phyloP scores from a whole-genome alignment of 2,113 vertebrate species.

The Ciconia boyciana region DNA sequence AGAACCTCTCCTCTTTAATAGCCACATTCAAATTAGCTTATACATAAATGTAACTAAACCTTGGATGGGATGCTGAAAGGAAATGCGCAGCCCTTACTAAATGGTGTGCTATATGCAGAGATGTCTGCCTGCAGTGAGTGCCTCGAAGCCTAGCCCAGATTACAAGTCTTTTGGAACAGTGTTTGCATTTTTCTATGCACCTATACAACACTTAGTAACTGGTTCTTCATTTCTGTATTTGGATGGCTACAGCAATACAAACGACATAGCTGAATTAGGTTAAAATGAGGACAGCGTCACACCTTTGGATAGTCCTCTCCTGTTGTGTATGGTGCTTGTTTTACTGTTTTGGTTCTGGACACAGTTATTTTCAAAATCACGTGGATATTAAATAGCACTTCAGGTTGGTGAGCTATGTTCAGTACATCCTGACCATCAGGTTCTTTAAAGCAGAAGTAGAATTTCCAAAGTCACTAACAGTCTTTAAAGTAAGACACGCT shows the following conservation, averaged over 20 bases:
- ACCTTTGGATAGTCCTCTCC: neutral
- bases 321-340: rapidly evolving
- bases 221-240: neutral
- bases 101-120: neutral
- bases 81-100: neutral
- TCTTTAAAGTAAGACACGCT: neutral
- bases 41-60: neutral
- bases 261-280: neutral
- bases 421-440: rapidly evolving
- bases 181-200: neutral
- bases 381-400: neutral
- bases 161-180: neutral
- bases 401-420: neutral
- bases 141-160: neutral
- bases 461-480: neutral
- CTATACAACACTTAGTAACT: rapidly evolving
- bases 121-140: neutral
- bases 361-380: neutral
- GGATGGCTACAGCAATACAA: neutral
- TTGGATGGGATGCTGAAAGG: neutral
- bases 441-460: neutral
- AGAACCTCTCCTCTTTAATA: neutral
- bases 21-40: neutral
- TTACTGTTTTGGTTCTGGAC: neutral
- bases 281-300: neutral